Evolutionary conservation across 1,140 invertebrate species (phyloP).

Genomic region (Neomicropteryx cornuta): DNA sequence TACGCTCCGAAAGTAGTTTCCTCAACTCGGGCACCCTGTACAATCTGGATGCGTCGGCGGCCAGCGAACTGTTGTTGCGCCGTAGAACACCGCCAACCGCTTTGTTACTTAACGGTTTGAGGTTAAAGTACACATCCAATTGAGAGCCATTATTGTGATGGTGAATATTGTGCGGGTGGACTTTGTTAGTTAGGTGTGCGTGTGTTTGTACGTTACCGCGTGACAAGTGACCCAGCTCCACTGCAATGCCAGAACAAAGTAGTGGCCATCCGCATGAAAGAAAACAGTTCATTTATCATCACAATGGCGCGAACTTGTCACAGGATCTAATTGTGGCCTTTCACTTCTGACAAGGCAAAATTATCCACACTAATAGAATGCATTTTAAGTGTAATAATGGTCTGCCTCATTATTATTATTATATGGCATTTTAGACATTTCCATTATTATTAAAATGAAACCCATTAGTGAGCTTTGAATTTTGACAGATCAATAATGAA

Average conservation of each 20-base stretch:
- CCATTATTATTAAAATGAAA: too few species aligned
- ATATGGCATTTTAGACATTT: too few species aligned
- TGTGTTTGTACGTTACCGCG: constrained; percentile 54
- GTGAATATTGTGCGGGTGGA: constrained; percentile 23
- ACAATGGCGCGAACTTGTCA: constrained; percentile 14
- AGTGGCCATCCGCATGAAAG: constrained; percentile 43
- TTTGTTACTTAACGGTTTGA: constrained; percentile 13
- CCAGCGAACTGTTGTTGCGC: constrained; percentile 35
- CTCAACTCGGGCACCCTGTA: constrained; percentile 27
- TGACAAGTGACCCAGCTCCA: constrained; percentile 46
- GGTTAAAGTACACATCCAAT: constrained; percentile 14
- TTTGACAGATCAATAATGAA: too few species aligned
- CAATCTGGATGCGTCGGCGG: constrained; percentile 27
- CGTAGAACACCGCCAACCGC: constrained; percentile 1
- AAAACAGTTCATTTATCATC: constrained; percentile 39
- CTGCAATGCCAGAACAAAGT: constrained; percentile 45
- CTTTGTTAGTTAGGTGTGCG: constrained; percentile 43
- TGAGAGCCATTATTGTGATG: constrained; percentile 10
- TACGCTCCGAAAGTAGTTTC: constrained; percentile 27
- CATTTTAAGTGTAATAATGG: background rate
- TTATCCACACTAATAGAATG: background rate
- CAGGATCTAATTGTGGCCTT: too few species aligned
- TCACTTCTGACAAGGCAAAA: too few species aligned
- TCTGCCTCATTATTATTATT: too few species aligned
- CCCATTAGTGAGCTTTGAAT: too few species aligned